Conservation (phyloP, 1,140 invertebrate species). For the Drosophila sp. region DNA sequence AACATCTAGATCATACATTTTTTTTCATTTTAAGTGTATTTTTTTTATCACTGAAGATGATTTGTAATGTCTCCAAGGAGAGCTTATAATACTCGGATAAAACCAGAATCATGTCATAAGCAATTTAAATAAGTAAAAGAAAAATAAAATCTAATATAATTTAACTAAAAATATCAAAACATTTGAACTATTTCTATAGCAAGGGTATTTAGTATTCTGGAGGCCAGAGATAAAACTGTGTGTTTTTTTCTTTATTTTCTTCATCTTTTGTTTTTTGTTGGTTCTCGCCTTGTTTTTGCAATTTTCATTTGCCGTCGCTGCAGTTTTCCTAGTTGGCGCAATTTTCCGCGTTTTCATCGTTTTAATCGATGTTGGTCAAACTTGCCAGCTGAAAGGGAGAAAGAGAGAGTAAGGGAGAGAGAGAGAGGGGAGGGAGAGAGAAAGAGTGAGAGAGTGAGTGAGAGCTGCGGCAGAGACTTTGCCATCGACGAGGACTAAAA, state of each 20-base stretch:
- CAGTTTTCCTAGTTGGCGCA: slow-evolving; percentile 81
- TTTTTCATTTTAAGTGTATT: too few species aligned
- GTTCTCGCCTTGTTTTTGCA: slow-evolving; percentile 48
- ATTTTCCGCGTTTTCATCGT: slow-evolving; percentile 82
- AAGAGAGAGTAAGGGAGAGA: slow-evolving; percentile 6
- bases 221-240: not conserved
- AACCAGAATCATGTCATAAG: too few species aligned
- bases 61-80: too few species aligned
- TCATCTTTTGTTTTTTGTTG: slow-evolving; percentile 25
- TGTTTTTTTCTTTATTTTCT: not conserved
- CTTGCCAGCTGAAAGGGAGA: slow-evolving; percentile 44
- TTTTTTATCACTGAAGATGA: too few species aligned
- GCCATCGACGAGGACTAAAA: slow-evolving; percentile 76
- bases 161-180: too few species aligned
- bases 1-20: too few species aligned
- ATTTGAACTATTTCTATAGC: too few species aligned
- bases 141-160: too few species aligned
- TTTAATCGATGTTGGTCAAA: slow-evolving; percentile 83
- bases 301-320: slow-evolving; percentile 79
- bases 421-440: not conserved
- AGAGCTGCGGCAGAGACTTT: slow-evolving; percentile 7
- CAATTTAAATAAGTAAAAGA: too few species aligned
- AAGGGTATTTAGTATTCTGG: not conserved
- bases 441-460: not conserved
- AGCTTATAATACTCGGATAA: too few species aligned